These are phyloP conservation scores for Herpailurus yagouaroundi DNA, from an alignment of 2,113 vertebrate genomes.

Conservation along the genomic window DNA sequence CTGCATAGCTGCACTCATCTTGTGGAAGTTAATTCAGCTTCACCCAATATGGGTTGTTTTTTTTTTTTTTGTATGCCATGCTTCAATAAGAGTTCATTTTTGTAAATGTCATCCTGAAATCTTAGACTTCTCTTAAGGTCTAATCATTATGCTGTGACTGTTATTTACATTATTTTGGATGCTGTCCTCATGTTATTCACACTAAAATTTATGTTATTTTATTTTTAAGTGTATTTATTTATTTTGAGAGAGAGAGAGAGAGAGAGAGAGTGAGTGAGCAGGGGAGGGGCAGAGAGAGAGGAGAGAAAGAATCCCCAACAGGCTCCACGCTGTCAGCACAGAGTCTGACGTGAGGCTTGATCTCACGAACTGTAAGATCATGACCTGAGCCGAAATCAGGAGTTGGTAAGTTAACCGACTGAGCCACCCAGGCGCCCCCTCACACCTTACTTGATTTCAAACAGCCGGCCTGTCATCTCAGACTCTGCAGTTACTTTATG, in stretches of 20 bases:
- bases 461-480: background rate
- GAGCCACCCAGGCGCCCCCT: too few species aligned
- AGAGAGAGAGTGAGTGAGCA: too few species aligned
- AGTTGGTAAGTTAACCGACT: too few species aligned
- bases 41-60: background rate
- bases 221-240: too few species aligned
- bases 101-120: background rate
- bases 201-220: background rate
- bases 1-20: background rate
- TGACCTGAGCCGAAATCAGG: too few species aligned
- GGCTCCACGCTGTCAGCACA: too few species aligned
- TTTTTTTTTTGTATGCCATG: background rate
- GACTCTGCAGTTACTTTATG: background rate
- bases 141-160: background rate
- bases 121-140: background rate
- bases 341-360: too few species aligned
- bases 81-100: background rate
- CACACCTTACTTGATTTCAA: background rate
- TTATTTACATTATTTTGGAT: background rate
- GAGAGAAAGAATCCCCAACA: too few species aligned
- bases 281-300: too few species aligned
- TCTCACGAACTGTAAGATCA: too few species aligned
- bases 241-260: too few species aligned
- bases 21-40: background rate
- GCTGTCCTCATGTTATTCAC: background rate